Conservation (phyloP, 2,888 invertebrate species). For the Pseudeuparius sepicola region DNA sequence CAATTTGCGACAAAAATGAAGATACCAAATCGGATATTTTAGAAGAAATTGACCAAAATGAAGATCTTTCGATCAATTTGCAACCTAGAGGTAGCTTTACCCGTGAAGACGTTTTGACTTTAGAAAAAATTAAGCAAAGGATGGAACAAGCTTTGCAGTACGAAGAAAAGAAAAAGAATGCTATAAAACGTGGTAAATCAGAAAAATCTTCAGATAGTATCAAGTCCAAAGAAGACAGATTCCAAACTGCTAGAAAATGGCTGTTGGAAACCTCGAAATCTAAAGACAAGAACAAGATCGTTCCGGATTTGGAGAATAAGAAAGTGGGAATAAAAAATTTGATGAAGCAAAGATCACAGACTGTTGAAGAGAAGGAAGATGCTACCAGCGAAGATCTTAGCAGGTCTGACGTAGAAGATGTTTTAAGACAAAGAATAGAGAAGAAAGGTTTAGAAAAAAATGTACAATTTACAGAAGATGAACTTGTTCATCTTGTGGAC, state of each 20-base stretch:
- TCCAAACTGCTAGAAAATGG: conserved; percentile 18
- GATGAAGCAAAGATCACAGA: conserved; percentile 14
- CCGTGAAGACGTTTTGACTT: no score
- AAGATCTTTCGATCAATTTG: no score
- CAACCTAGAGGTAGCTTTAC: no score
- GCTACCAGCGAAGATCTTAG: no score
- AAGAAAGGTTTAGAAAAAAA: conserved; percentile 29
- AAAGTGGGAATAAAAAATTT: conserved; percentile 18
- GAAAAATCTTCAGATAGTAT: no score
- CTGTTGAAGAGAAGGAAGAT: no score
- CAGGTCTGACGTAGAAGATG: conserved; percentile 31
- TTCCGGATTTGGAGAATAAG: conserved; percentile 16
- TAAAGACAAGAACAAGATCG: conserved; percentile 19
- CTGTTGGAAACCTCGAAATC: conserved; percentile 22
- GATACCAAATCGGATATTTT: conserved; percentile 28
- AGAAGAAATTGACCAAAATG: conserved; percentile 37
- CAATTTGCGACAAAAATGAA: conserved; percentile 42
- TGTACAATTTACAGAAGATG: conserved; percentile 30
- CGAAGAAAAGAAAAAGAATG: conserved; percentile 30
- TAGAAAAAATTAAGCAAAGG: conserved; percentile 12
- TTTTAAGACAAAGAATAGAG: conserved; percentile 31
- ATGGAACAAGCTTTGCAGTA: conserved; percentile 31
- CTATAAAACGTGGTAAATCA: no score
- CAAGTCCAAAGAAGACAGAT: conserved; percentile 16
- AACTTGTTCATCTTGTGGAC: conserved; percentile 29